Evolutionary conservation across 2,888 invertebrate species (phyloP).

Genomic region (Eupithecia centaureata): DNA sequence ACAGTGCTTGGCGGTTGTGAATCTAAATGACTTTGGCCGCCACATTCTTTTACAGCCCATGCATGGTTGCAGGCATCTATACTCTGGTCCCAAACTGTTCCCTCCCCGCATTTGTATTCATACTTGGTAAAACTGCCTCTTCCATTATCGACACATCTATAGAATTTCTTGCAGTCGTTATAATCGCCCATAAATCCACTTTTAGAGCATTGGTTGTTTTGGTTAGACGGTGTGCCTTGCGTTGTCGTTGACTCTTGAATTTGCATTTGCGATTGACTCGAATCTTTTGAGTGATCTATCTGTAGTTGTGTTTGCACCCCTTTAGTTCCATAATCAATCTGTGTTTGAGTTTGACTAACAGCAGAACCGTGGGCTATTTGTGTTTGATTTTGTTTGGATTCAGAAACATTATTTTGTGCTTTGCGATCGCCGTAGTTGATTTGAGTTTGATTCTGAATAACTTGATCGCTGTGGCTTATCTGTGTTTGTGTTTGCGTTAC

Average conservation of each 20-base stretch:
- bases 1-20: constrained; percentile 36
- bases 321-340: constrained; percentile 57
- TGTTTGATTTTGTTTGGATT: constrained; percentile 57
- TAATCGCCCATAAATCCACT: constrained; percentile 85
- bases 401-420: constrained; percentile 38
- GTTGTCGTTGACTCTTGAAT: constrained; percentile 50
- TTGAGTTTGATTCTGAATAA: constrained; percentile 63
- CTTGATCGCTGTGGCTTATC: constrained; percentile 52
- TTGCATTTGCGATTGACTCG: constrained; percentile 61
- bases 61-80: constrained; percentile 85
- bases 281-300: constrained; percentile 59
- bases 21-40: constrained; percentile 42
- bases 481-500: constrained; percentile 60
- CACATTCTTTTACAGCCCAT: constrained; percentile 70
- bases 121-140: constrained; percentile 76
- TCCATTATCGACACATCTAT: constrained; percentile 85
- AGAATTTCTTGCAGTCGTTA: constrained; percentile 87
- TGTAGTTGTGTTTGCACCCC: constrained; percentile 62
- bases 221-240: constrained; percentile 22
- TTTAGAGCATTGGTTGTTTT: constrained; percentile 38
- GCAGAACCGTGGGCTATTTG: constrained; percentile 58
- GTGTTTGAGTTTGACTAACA: constrained; percentile 60
- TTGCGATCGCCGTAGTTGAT: constrained; percentile 53
- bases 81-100: constrained; percentile 85
- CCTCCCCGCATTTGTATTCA: constrained; percentile 84